Conservation (phyloP, 2,797 vertebrate genomes). For the Triplophysa bombifrons region DNA sequence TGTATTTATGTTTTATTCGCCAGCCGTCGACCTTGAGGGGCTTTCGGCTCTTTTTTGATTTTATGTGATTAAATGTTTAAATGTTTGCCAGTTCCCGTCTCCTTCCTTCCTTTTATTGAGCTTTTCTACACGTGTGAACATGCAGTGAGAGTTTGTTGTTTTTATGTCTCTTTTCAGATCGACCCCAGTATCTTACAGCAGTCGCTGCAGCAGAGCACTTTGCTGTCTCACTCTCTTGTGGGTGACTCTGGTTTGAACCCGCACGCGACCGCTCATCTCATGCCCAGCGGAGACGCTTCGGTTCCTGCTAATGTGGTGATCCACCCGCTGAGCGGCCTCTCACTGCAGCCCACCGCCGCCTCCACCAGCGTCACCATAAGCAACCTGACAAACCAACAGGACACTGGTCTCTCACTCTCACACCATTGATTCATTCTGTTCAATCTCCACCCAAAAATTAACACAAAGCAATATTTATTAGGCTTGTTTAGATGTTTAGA, state of each 20-base stretch:
- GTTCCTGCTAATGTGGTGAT: conserved; percentile 89
- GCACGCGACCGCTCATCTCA: conserved; percentile 78
- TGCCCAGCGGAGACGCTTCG: conserved; percentile 76
- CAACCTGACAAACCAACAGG: conserved; percentile 82
- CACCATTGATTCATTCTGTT: too few relatives aligned
- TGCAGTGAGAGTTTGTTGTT: conserved; percentile 2
- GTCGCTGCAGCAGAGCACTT: conserved; percentile 87
- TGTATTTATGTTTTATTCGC: too few relatives aligned
- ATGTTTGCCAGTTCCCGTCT: too few relatives aligned
- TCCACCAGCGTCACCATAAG: conserved; percentile 83
- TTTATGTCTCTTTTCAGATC: conserved; percentile 76
- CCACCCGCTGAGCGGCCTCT: conserved; percentile 89
- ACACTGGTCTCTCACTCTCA: conserved; percentile 72
- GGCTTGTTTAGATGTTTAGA: too few relatives aligned
- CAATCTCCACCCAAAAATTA: too few relatives aligned
- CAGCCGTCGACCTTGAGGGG: too few relatives aligned
- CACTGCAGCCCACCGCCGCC: conserved; percentile 85
- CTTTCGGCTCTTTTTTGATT: too few relatives aligned
- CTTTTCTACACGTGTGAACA: not conserved
- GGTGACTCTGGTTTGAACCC: conserved; percentile 79
- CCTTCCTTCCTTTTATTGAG: too few relatives aligned
- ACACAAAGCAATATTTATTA: too few relatives aligned
- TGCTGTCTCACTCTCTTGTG: conserved; percentile 86
- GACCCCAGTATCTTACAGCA: conserved; percentile 93
- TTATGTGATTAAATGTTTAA: too few relatives aligned